phyloP scores from a whole-genome alignment of 2,113 vertebrate species.

The Myotis brandtii region DNA sequence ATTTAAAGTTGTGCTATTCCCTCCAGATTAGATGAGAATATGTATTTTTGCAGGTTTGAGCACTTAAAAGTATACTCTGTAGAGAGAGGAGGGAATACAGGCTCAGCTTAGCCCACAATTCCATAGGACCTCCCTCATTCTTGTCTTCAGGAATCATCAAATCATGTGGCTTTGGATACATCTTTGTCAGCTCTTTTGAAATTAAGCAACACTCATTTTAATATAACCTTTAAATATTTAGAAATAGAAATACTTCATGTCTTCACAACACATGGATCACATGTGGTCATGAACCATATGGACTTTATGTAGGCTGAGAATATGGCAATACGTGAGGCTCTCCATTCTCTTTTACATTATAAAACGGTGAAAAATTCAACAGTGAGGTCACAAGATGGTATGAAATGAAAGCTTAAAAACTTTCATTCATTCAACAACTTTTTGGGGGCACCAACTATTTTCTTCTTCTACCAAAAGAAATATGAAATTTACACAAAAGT shows the following conservation, averaged over 20 bases:
- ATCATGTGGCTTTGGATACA: not conserved
- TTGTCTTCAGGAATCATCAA: not conserved
- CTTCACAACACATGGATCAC: not conserved
- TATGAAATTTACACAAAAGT: not conserved
- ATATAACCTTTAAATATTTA: slow-evolving; percentile 13
- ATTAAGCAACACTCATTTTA: slow-evolving; percentile 49
- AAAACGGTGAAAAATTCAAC: not conserved
- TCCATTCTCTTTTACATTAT: not conserved
- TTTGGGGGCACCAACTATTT: not conserved
- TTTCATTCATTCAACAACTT: not conserved
- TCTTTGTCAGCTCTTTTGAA: slow-evolving; percentile 41
- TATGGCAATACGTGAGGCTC: rapidly evolving
- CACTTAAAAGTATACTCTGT: not conserved
- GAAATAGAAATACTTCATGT: not conserved
- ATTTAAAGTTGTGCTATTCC: slow-evolving; percentile 20
- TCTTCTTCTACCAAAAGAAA: slow-evolving; percentile 21
- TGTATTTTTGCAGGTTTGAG: not conserved
- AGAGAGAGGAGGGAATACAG: not conserved
- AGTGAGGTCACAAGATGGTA: not conserved
- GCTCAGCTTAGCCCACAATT: not conserved
- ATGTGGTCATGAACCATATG: not conserved
- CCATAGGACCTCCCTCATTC: not conserved
- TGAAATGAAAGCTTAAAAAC: not conserved
- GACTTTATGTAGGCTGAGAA: not conserved
- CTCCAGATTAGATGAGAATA: slow-evolving; percentile 25